These are phyloP conservation scores for Blennius ocellaris DNA, from an alignment of 2,113 vertebrate species.

Conservation along the genomic window DNA sequence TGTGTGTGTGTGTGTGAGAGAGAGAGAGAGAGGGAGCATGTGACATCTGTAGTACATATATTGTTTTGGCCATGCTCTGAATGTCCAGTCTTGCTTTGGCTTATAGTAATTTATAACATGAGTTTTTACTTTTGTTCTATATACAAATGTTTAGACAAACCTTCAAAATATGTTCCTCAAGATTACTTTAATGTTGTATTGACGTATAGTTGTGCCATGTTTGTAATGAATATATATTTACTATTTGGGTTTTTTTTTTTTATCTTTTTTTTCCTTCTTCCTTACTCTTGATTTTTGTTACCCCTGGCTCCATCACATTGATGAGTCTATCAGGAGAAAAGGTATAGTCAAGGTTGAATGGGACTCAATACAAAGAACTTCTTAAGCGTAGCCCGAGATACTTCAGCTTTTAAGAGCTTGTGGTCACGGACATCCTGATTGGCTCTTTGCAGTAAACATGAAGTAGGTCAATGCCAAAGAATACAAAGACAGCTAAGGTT, in stretches of 20 bases:
- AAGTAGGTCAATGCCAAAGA: conserved; percentile 57
- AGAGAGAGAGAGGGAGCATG: too few relatives aligned
- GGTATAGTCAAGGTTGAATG: conserved; percentile 49
- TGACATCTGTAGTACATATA: background rate
- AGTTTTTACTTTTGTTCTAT: conserved; percentile 10
- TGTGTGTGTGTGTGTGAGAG: too few relatives aligned
- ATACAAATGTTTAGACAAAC: too few relatives aligned
- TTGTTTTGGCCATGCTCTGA: conserved; percentile 31
- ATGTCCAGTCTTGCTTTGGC: conserved; percentile 4
- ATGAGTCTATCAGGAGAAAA: conserved; percentile 51
- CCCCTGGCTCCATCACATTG: background rate
- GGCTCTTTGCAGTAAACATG: conserved; percentile 72
- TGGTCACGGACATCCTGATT: conserved; percentile 54
- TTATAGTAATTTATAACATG: conserved; percentile 11
- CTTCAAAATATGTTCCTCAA: background rate
- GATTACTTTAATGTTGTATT: conserved; percentile 8
- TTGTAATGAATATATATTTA: conserved; percentile 4
- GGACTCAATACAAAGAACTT: conserved; percentile 49
- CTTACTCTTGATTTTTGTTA: background rate
- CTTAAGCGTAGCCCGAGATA: conserved; percentile 52
- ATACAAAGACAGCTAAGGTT: conserved; percentile 53
- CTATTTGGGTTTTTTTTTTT: conserved; percentile 34
- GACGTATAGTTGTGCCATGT: background rate
- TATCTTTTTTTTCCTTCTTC: conserved; percentile 16
- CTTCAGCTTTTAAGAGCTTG: conserved; percentile 43